phyloP scores from a whole-genome alignment of 2,113 vertebrate species.

The Aegithalos caudatus region DNA sequence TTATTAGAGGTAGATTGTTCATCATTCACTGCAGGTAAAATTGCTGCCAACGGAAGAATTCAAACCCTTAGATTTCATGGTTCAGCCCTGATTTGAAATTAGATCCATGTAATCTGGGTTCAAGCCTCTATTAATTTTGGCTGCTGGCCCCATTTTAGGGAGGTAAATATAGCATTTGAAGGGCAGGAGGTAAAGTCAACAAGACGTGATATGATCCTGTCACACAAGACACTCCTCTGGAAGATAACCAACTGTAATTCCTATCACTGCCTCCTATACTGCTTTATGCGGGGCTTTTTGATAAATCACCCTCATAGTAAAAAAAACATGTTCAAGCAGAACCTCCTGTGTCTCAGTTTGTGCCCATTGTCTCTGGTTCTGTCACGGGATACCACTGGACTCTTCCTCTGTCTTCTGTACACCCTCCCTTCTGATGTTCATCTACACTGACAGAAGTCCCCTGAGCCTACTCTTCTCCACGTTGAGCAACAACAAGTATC shows the following conservation, averaged over 20 bases:
- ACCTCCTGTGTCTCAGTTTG: neutral
- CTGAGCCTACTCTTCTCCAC: neutral
- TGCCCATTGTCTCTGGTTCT: neutral
- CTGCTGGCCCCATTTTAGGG: neutral
- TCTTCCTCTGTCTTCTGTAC: neutral
- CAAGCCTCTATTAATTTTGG: neutral
- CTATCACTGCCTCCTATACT: neutral
- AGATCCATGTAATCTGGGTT: neutral
- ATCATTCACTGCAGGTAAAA: neutral
- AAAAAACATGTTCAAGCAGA: neutral
- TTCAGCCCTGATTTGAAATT: neutral
- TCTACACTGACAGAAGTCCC: neutral
- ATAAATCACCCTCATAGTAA: neutral
- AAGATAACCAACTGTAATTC: neutral
- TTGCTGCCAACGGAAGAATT: rapidly evolving
- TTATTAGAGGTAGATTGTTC: neutral
- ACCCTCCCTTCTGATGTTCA: neutral
- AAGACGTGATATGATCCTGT: neutral
- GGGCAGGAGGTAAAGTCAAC: neutral
- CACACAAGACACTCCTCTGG: neutral
- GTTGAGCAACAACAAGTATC: neutral
- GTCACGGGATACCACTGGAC: neutral
- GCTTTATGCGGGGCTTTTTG: neutral
- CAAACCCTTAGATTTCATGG: neutral
- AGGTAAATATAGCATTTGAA: neutral